Evolutionary conservation across 1,140 invertebrate genomes (phyloP).

Genomic region (Bombus turneri): DNA sequence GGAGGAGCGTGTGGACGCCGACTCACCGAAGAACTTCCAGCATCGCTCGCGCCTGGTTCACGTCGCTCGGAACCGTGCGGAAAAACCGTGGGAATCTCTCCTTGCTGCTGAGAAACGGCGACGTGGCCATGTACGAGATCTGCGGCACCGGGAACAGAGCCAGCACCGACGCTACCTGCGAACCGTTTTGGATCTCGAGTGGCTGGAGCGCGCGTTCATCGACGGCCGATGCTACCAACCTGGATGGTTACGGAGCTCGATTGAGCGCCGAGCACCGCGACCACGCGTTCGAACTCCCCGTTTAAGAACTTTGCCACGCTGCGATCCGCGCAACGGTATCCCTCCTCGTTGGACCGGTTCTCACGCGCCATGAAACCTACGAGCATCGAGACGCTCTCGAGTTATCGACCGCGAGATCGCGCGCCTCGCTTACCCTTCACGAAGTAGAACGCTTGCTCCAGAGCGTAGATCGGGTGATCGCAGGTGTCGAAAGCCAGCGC

Average conservation of each 20-base stretch:
- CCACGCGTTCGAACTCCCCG: constrained; percentile 81
- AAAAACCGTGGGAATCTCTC: constrained; percentile 85
- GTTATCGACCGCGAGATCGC: fast-evolving
- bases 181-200: background rate
- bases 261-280: constrained; percentile 84
- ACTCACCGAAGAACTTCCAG: constrained; percentile 84
- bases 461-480: constrained; percentile 81
- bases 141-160: constrained; percentile 84
- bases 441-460: constrained; percentile 83
- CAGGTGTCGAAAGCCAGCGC: constrained; percentile 83
- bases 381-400: background rate
- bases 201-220: too few relatives aligned
- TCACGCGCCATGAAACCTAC: constrained; percentile 83
- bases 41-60: constrained; percentile 84
- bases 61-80: constrained; percentile 85
- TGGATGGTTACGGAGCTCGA: constrained; percentile 84
- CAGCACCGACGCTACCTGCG: constrained; percentile 84
- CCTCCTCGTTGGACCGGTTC: constrained; percentile 79
- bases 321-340: constrained; percentile 82
- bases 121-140: constrained; percentile 85
- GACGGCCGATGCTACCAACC: constrained; percentile 61
- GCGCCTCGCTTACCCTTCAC: constrained; percentile 80
- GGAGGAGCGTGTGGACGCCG: fast-evolving
- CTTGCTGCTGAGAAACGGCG: constrained; percentile 83
- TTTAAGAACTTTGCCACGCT: constrained; percentile 78